A percentile compares a stretch with the other conserved stretches of the same genome.
phyloP scores from a whole-genome alignment of 2,888 invertebrate species.

The Rhingia rostrata region DNA sequence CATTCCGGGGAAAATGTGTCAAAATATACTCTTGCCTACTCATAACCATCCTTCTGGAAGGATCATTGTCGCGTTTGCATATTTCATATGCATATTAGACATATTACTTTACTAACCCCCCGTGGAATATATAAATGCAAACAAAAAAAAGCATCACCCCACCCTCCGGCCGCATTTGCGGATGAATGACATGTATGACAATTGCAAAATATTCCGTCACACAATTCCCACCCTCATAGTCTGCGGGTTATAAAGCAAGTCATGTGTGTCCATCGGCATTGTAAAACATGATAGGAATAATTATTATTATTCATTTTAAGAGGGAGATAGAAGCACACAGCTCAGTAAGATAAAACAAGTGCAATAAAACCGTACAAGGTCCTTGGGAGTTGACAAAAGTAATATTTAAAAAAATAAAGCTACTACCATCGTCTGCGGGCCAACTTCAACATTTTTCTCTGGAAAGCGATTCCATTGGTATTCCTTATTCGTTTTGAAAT shows the following conservation, averaged over 20 bases:
- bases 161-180: not conserved
- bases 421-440: constrained; percentile 19
- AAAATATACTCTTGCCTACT: constrained; percentile 6
- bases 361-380: constrained; percentile 67
- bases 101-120: constrained; percentile 35
- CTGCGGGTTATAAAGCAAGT: constrained; percentile 48
- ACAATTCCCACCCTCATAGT: constrained; percentile 5
- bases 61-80: constrained; percentile 36
- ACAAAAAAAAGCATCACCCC: not conserved
- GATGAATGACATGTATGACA: constrained; percentile 50
- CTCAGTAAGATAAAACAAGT: constrained; percentile 34
- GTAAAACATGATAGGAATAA: constrained; percentile 71
- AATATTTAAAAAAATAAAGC: constrained; percentile 39
- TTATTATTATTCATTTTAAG: constrained; percentile 69
- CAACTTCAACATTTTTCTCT: constrained; percentile 53
- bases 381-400: constrained; percentile 64
- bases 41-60: not conserved
- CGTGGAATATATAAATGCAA: constrained; percentile 21
- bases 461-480: constrained; percentile 70
- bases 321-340: constrained; percentile 37
- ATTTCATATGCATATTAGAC: constrained; percentile 41
- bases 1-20: constrained; percentile 36
- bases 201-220: constrained; percentile 53
- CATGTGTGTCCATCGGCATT: constrained; percentile 67
- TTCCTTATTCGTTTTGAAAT: constrained; percentile 72